Evolutionary conservation across 2,797 vertebrate genomes (phyloP), one percentile per base, ranked within the genome.

Genomic region (Geotrypetes seraphini): DNA sequence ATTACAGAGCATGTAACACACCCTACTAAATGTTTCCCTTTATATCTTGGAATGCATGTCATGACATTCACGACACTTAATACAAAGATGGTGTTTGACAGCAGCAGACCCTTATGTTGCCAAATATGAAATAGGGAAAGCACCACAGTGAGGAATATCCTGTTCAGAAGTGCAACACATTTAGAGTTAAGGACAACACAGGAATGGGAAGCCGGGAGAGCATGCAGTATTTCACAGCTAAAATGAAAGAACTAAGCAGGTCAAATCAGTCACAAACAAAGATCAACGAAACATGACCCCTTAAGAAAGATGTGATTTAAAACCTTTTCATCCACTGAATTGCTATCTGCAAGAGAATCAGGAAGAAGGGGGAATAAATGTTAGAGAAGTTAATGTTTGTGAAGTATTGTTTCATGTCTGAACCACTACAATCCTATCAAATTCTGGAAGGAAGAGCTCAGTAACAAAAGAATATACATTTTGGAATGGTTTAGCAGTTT

Each of bases 301-400:
- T 72, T 44, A 23, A 58, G 42, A 69, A 80, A 81, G 33, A 78
- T 31, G 44, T 76, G 82, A 84, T 64, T 80, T 60, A 63, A 86
- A 89, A 99, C 95, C 95, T 99, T 92, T 85, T 91, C 75, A 69
- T 97, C 93, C 93, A 93, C 78, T 88, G 86, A 87, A 85, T 57
- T 75, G 89, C 74, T 88, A 72, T 96, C 95, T 97, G 92, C 77
- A 91, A 90, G 63, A 84, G 87, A 88, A 84, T 62, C 71, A 61
- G 69, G 73, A 77, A 87, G 69, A 88, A 77, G 49, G 76, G n/a
- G 56, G 49, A 58, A 60, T 54, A 73, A 15, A 53, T 36, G 63
- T 92, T 86, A 95, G 79, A 78, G 47, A 66, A 44, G 52, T 33
- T 17, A 33, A 47, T 39, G 43, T 60, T n/a, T n/a, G n/a, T n/a